Base-by-base conservation (phyloP, 2,888 invertebrate genomes). In the Platycheirus albimanus region DNA sequence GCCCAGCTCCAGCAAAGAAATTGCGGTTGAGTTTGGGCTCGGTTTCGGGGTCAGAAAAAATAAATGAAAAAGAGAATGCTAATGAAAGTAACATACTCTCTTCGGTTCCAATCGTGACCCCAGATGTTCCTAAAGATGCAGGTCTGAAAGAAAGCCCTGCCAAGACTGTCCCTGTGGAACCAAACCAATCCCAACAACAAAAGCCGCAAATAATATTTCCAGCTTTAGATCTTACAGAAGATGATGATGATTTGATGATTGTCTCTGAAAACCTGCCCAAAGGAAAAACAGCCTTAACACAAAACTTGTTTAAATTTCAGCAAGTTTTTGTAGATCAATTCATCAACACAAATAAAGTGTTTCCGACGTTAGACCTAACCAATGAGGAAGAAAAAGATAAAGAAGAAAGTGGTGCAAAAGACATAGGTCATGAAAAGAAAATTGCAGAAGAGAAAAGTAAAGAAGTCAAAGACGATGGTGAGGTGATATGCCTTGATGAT, bases 401-500 rank as follows among this genome's bases (percentile, higher is more conserved):
- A 8, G 10, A 15, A 5, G 11, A 43, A 15, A 15, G 1, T 13
- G 13, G 4, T 2, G 6, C 5, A 6, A 15, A 43, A 2, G 43
- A 15, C 3, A 11, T 17, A 11, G 52, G 36, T 4, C 45, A 63
- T 13, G 61, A 36, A 0, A 58, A 43, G n/a, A n/a, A n/a, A n/a
- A n/a, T n/a, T n/a, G n/a, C n/a, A n/a, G 67, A 58, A 6, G n/a
- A 51, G 2, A 10, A 20, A 38, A 15, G 13, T 4, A 13, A 1
- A 4, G 11, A 15, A 7, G 24, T n/a, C 10, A 28, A 11, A 8
- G 15, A 11, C 5, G 38, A 66, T 19, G 49, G 30, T 5, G 49
- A 67, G 30, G 30, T 69, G 1, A 67, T 67, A 43, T 58, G 41
- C n/a, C 20, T 58, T n/a, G 58, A 67, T 11, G 75, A 74, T 7